phyloP scores from a whole-genome alignment of 2,888 invertebrate species.

The Plebejus melissa region DNA sequence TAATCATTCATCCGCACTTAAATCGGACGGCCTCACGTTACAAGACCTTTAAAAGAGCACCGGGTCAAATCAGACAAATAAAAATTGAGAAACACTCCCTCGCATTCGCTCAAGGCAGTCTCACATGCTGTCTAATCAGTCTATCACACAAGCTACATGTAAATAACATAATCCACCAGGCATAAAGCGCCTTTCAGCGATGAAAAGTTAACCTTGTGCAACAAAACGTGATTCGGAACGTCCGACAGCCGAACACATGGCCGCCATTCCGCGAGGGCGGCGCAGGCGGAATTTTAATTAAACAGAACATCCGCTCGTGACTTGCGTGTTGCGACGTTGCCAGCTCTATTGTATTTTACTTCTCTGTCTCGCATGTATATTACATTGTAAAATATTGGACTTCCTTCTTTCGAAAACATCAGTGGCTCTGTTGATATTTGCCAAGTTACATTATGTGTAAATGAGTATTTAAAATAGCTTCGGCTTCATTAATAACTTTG shows the following conservation, averaged over 20 bases:
- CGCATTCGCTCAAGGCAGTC: constrained; percentile 51
- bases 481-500: constrained; percentile 43
- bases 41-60: constrained; percentile 74
- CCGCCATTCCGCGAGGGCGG: constrained; percentile 79
- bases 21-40: constrained; percentile 70
- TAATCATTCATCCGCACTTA: constrained; percentile 52
- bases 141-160: constrained; percentile 59
- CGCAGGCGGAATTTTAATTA: constrained; percentile 80
- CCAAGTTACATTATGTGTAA: constrained; percentile 41
- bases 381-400: constrained; percentile 14
- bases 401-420: constrained; percentile 25
- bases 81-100: constrained; percentile 47
- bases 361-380: constrained; percentile 55
- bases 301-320: constrained; percentile 78
- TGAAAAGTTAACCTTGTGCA: constrained; percentile 75
- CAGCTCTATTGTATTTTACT: constrained; percentile 54
- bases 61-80: constrained; percentile 70
- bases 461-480: constrained; percentile 55
- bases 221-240: constrained; percentile 73
- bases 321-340: constrained; percentile 69
- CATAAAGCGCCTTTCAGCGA: constrained; percentile 54
- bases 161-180: constrained; percentile 55
- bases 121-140: constrained; percentile 55
- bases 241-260: constrained; percentile 75
- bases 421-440: constrained; percentile 31